Base-by-base conservation (phyloP, 1,140 invertebrate genomes). In the Drosophila seguyi region DNA sequence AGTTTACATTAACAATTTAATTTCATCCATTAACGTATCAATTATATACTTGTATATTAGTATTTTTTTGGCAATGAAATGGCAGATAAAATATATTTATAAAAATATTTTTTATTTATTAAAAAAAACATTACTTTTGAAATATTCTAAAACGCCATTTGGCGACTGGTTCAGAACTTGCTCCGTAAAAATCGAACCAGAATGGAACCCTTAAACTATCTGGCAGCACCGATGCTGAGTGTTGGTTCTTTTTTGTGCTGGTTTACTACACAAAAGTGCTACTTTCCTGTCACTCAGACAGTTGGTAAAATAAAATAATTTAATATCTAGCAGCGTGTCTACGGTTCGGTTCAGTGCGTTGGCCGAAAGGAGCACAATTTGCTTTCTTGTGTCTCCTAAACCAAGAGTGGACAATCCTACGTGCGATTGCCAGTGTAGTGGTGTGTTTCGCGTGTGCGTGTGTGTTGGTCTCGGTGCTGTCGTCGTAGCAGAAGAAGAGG, bases 401-500 rank as follows among this genome's bases (percentile, higher is more conserved):
- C 61, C 34, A n/a, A 47, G 20, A 57, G 68, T 57, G 50, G 50
- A 42, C 61, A 63, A 65, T 48, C 66, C 36, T 38, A 57, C 66
- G 48, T 69, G 18, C 41, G 42, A 53, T 47, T 57, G 36, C 16
- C 39, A 36, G 63, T 47, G 63, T 69, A 55, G 52, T 38, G 48
- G 39, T 44, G 68, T 42, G 63, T n/a, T 68, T 65, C 45, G 45
- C 34, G 61, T 73, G 36, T 42, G 66, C 38, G 63, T 47, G 69
- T 60, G 67, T 72, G 52, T 60, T 41, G 39, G 71, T 72, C 27
- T 67, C 25, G 27, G 65, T 67, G 65, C 52, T 74, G 71, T 73
- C 67, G 68, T 74, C 72, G 72, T 61, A 75, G 73, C 71, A 56
- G 42, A 60, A 74, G 56, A 75, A 56, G 72, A 76, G 61, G 71